Evolutionary conservation across 1,140 invertebrate genomes (phyloP), one percentile per base, ranked within the genome.

Genomic region (Leptinotarsa undecemlineata): DNA sequence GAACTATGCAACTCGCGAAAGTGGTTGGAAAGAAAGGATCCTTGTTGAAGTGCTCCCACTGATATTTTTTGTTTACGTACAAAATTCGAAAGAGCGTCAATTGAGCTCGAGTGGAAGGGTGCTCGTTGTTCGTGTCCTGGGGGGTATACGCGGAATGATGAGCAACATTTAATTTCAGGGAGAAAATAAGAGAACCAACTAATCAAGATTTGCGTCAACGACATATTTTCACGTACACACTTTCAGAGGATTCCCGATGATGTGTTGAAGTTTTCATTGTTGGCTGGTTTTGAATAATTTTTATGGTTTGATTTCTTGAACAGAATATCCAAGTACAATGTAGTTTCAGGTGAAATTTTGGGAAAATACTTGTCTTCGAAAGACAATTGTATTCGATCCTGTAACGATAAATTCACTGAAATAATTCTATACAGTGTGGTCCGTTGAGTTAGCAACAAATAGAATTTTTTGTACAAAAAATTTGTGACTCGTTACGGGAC

Each of bases 31-130:
- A 57, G 15, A 57, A 19, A 57, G 17, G 51, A 57, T 57, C 51
- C 5, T 57, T 57, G 17, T 6, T 57, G 51, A 19, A 57, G 51
- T 57, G 6, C 51, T 57, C n/a, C 51, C 51, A 57, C 51, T 57
- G 51, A 57, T 57, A 17, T 57, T 57, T 19, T 57, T 19, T 57
- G 51, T 57, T 57, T 57, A 57, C 51, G 51, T 57, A 57, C 51
- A 57, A 42, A 42, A 57, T 57, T n/a, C 0, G 15, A 17, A 19
- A 15, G 51, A 57, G 51, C 17, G 51, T 57, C 51, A 57, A 57
- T 57, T 57, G 51, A 57, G 51, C 51, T 57, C 51, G 51, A 57
- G 51, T 57, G 51, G 51, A 57, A 57, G 51, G n/a, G 51, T 57
- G 51, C 51, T 57, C n/a, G 14, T 57, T n/a, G 51, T 57, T 57